Base-by-base conservation (phyloP, 2,113 vertebrate species). In the Crotalus horridus region DNA sequence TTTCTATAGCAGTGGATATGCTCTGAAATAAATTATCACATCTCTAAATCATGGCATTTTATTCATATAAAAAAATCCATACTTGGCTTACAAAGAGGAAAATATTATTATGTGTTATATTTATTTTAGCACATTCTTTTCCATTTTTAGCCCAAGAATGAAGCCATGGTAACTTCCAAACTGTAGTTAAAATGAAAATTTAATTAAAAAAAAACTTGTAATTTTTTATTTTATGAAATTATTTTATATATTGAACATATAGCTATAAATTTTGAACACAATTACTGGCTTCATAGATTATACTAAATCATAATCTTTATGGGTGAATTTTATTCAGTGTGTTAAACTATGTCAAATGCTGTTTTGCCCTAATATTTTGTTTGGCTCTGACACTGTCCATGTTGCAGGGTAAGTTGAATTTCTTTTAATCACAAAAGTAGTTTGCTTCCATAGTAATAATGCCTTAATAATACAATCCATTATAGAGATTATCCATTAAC, bases 1-100 rank as follows among this genome's bases (percentile, higher is more conserved):
- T 96, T 96, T 91, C 95, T 95, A 97, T 96, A 56, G 96, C 93
- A 97, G 96, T 96, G 89, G 29, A 94, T 96, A 39, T 93, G 94
- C 96, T 95, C 93, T n/a, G 87, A 88, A 91, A 91, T 95, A 95
- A 95, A 6, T 0, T n/a, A 17, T 89, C 0, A 0, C 51, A 29
- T 88, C 56, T 92, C 88, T 33, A 89, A 81, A 1, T 89, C 91
- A 90, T 93, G 81, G 12, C 20, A 1, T 0, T 91, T 56, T 39
- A 20, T 46, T 48, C 24, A 85, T 12, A 55, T 13, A 46, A 88
- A 15, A 54, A 88, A 61, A 1, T 54, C 53, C 87, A 88, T 54
- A 12, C 3, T 10, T 24, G n/a, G 51, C 24, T 85, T 4, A 11
- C 17, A 6, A 91, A 87, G 55, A 24, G 17, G n/a, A 61, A 58